Evolutionary conservation across 2,113 vertebrate species (phyloP).

Genomic region (Tringa solitaria): DNA sequence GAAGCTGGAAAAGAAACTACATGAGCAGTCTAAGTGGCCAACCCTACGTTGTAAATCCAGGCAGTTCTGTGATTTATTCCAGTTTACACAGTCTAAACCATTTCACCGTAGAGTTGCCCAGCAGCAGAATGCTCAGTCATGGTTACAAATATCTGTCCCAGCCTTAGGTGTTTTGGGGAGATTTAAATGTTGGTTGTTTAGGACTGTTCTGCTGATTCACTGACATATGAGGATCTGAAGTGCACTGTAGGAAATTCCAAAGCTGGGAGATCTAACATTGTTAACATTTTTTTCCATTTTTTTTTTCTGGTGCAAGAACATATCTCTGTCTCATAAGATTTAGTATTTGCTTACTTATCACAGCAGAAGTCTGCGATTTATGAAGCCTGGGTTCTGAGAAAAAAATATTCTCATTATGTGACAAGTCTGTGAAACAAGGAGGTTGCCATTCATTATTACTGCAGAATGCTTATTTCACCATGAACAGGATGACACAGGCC

Average conservation of each 20-base stretch:
- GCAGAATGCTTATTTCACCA: background rate
- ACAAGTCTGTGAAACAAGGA: background rate
- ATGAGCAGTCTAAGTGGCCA: background rate
- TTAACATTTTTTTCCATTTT: background rate
- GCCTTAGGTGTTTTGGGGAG: background rate
- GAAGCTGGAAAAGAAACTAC: background rate
- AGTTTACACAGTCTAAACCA: background rate
- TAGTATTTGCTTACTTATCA: background rate
- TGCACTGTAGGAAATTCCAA: background rate
- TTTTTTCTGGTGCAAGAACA: background rate
- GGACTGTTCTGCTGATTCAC: background rate
- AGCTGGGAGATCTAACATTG: background rate
- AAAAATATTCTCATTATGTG: background rate
- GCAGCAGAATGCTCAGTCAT: background rate
- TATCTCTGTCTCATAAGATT: background rate
- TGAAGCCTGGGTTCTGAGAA: background rate
- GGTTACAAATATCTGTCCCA: background rate
- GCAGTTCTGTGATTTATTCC: background rate
- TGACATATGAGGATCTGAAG: background rate
- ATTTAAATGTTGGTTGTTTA: background rate
- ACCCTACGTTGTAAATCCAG: background rate
- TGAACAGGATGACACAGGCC: background rate
- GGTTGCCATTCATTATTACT: background rate
- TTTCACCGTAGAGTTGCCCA: background rate
- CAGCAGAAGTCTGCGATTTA: background rate